Evolutionary conservation across 2,888 invertebrate species (phyloP).

Genomic region (Corbicula japonica): DNA sequence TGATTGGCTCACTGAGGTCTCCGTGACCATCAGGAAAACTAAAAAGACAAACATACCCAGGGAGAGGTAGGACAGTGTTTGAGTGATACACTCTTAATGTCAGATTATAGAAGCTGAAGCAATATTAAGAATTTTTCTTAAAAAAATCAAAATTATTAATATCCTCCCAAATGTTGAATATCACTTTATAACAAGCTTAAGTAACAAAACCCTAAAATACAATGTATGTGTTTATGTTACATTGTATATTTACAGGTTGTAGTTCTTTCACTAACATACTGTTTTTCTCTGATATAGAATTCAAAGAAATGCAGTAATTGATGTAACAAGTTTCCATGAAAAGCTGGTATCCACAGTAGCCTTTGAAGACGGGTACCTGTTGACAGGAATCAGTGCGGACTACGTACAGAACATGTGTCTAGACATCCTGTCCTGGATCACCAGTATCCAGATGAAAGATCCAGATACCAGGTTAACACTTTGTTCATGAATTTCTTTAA

Average conservation of each 20-base stretch:
- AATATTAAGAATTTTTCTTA: background rate
- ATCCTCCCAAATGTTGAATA: too few relatives aligned
- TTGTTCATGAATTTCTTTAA: too few relatives aligned
- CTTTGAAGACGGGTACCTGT: conserved; percentile 86
- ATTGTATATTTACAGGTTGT: background rate
- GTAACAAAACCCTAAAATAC: too few relatives aligned
- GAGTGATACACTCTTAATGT: background rate
- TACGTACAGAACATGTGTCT: conserved; percentile 92
- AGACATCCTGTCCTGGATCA: conserved; percentile 95
- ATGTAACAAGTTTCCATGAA: conserved; percentile 92
- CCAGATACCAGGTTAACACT: conserved; percentile 84
- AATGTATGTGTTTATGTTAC: background rate
- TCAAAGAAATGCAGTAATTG: conserved; percentile 93
- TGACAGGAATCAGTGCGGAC: conserved; percentile 82
- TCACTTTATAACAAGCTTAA: too few relatives aligned
- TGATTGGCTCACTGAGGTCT: conserved; percentile 97
- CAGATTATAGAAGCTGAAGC: background rate
- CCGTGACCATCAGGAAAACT: conserved; percentile 93
- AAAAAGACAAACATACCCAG: conserved; percentile 90
- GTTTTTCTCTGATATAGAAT: conserved; percentile 68
- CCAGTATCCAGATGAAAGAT: conserved; percentile 90
- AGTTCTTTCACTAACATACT: background rate
- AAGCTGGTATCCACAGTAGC: conserved; percentile 88
- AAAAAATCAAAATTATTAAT: background rate
- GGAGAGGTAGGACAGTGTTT: conserved; percentile 89